A percentile compares a stretch with the other conserved stretches of the same genome.
Evolutionary conservation across 2,113 vertebrate species (phyloP).

Genomic region (Xenus cinereus): DNA sequence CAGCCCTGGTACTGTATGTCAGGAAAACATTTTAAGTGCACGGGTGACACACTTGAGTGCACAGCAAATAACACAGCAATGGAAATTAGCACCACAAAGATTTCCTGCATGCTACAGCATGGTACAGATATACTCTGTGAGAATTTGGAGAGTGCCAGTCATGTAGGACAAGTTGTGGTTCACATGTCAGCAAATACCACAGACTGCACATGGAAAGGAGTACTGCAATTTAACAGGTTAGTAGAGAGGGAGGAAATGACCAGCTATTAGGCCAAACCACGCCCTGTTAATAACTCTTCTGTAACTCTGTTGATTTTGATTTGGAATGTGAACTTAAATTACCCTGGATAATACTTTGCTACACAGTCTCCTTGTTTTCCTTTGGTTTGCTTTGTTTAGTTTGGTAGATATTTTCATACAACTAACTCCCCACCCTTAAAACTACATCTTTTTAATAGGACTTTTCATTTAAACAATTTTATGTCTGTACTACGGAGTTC

Average conservation of each 20-base stretch:
- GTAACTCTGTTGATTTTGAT: not conserved
- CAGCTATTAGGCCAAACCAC: not conserved
- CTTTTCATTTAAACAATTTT: not conserved
- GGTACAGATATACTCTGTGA: not conserved
- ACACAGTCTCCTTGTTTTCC: not conserved
- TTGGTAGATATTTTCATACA: not conserved
- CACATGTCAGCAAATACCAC: not conserved
- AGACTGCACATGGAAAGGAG: not conserved
- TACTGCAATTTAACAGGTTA: not conserved
- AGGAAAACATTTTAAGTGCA: not conserved
- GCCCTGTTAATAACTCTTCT: not conserved
- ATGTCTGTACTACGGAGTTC: not conserved
- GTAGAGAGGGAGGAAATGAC: not conserved
- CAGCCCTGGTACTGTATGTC: not conserved
- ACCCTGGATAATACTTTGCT: not conserved
- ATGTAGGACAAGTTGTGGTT: not conserved
- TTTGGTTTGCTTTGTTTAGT: not conserved
- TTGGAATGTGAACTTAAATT: not conserved
- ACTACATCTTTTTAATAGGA: not conserved
- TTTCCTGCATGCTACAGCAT: not conserved
- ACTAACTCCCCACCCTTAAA: not conserved
- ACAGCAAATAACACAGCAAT: rapidly evolving
- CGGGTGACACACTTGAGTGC: not conserved
- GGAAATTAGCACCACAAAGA: not conserved
- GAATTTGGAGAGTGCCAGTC: not conserved